Evolutionary conservation across 2,113 vertebrate genomes (phyloP).

Genomic region (Himantopus leucocephalus): DNA sequence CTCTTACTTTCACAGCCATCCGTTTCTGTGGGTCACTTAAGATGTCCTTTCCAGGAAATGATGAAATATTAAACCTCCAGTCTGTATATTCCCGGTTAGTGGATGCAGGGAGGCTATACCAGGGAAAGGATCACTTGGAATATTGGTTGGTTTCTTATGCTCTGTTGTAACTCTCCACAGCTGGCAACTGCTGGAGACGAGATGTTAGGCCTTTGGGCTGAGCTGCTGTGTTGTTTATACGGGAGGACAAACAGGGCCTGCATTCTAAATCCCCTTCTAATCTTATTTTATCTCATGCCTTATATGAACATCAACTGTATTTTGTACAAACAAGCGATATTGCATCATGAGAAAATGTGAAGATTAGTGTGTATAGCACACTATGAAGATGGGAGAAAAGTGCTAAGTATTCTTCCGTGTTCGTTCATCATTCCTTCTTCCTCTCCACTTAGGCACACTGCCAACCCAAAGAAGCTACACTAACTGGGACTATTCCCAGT

Average conservation of each 20-base stretch:
- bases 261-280: not conserved
- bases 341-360: not conserved
- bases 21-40: not conserved
- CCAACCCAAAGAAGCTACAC: conserved; percentile 24
- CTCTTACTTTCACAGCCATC: not conserved
- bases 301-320: not conserved
- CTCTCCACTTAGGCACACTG: not conserved
- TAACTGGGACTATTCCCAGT: conserved; percentile 39
- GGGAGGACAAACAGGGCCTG: not conserved
- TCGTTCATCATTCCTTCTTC: not conserved
- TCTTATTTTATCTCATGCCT: not conserved
- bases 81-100: not conserved
- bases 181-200: not conserved
- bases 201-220: not conserved
- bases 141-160: not conserved
- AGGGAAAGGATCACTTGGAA: not conserved
- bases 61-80: not conserved
- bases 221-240: not conserved
- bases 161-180: not conserved
- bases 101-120: not conserved
- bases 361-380: not conserved
- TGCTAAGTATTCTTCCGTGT: not conserved
- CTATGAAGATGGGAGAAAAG: not conserved
- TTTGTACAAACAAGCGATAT: not conserved
- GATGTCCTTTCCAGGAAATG: not conserved